Evolutionary conservation across 2,113 vertebrate genomes (phyloP), one percentile per base, ranked within the genome.

Genomic region (Prunella himalayana): DNA sequence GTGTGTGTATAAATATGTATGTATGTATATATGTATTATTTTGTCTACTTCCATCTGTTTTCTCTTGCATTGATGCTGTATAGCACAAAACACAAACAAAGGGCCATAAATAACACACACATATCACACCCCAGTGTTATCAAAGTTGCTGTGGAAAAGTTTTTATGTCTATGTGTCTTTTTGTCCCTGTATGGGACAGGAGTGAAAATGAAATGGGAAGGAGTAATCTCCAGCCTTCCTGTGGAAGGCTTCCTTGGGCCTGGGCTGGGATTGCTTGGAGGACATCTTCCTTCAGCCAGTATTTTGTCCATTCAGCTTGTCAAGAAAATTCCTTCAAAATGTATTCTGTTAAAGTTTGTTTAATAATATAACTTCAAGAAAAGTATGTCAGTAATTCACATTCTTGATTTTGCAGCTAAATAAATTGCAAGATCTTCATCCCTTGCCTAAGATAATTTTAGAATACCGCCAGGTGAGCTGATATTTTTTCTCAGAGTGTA

Each of bases 371-470:
- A 64, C 7, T 35, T 64, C 51, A 51, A 59, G 20, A 44, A 42
- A 79, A 80, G 4, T 42, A 11, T 33, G 35, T 47, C 12, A 70
- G 4, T 93, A 86, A 84, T 63, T 81, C 31, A 22, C 25, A 24
- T 68, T 86, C 27, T 73, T 71, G 64, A 50, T 82, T 96, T 97
- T 97, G 42, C 66, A 99, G 99, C 92, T 99, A 75, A 96, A 97
- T 69, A 98, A 98, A 91, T 98, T 99, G 42, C 98, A 98, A 97
- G 98, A 98, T 82, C 97, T 99, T 71, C 99, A 99, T 95, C 98
- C 99, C 30, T 97, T 99, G 76, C 99, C 99, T 31, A 99, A 98
- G 97, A 98, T 99, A 76, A 98, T 99, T 93, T 93, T 99, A 75
- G 98, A 99, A 91, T 98, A 99, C 82, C 98, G 99, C 75, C 99